These are phyloP conservation scores for Lepus europaeus DNA, from an alignment of 2,113 vertebrate genomes.

Conservation along the genomic window DNA sequence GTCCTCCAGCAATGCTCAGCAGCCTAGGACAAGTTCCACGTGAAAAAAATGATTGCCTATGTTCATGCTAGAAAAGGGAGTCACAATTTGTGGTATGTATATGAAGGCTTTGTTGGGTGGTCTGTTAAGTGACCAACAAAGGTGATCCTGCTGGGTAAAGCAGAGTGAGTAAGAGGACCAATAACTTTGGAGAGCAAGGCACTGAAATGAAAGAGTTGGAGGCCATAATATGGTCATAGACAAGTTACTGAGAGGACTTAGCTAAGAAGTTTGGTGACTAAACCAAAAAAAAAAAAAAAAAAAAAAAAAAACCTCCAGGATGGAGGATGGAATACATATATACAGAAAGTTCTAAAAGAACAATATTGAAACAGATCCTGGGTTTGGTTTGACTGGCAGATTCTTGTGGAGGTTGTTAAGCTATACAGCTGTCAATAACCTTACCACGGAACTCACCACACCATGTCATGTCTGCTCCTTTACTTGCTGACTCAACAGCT, in stretches of 20 bases:
- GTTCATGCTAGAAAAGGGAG: neutral
- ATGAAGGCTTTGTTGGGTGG: neutral
- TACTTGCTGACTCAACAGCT: neutral
- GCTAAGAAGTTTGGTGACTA: neutral
- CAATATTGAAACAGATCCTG: neutral
- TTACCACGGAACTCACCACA: neutral
- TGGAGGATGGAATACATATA: too few relatives aligned
- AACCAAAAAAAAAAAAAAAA: neutral
- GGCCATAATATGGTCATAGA: neutral
- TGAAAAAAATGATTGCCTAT: neutral
- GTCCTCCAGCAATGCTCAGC: fast-evolving
- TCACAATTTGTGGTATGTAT: neutral
- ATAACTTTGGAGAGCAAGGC: neutral
- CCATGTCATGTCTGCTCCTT: fast-evolving
- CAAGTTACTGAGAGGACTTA: neutral
- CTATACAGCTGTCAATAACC: fast-evolving
- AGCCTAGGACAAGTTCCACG: neutral
- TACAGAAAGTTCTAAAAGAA: neutral
- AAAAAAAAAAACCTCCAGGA: neutral
- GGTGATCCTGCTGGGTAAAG: fast-evolving
- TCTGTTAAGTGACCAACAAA: neutral
- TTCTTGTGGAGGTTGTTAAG: neutral
- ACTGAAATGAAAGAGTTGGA: fast-evolving
- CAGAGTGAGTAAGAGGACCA: neutral
- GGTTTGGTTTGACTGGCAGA: neutral